A percentile compares a stretch with the other conserved stretches of the same genome.
Conservation (phyloP, 1,140 invertebrate species). For the Trachelipus rathkii region DNA sequence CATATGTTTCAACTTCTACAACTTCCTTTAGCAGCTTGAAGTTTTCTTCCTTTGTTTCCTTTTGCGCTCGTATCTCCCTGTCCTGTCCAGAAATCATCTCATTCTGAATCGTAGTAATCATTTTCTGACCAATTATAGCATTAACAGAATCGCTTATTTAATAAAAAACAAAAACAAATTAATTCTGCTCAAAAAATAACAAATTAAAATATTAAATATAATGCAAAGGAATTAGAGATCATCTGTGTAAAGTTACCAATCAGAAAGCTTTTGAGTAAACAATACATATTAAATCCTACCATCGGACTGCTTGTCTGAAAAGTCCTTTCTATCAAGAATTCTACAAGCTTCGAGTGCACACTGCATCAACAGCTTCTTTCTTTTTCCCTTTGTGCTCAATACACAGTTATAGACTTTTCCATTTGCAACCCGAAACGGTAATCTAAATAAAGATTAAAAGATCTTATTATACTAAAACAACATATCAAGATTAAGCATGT, state of each 20-base stretch:
- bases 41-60: slow-evolving; percentile 56
- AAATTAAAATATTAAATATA: not conserved
- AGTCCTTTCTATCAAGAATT: slow-evolving; percentile 78
- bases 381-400: slow-evolving; percentile 77
- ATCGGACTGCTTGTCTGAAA: slow-evolving; percentile 69
- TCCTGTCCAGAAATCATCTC: slow-evolving; percentile 94
- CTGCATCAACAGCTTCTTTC: slow-evolving; percentile 88
- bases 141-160: slow-evolving; percentile 56
- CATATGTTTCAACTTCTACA: slow-evolving; percentile 68
- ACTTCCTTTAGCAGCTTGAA: slow-evolving; percentile 47
- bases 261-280: not conserved
- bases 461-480: too few species aligned
- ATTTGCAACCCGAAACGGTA: slow-evolving; percentile 73
- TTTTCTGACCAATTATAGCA: slow-evolving; percentile 71
- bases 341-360: slow-evolving; percentile 92
- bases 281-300: slow-evolving; percentile 52
- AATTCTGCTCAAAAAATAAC: not conserved
- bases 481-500: too few species aligned
- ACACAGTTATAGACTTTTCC: slow-evolving; percentile 74
- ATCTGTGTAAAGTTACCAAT: not conserved
- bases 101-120: slow-evolving; percentile 94
- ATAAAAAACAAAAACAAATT: too few species aligned
- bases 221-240: not conserved
- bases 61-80: slow-evolving; percentile 85
- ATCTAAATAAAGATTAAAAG: slow-evolving; percentile 49